Conservation (phyloP, 2,888 invertebrate species). For the Drosophila eohydei region DNA sequence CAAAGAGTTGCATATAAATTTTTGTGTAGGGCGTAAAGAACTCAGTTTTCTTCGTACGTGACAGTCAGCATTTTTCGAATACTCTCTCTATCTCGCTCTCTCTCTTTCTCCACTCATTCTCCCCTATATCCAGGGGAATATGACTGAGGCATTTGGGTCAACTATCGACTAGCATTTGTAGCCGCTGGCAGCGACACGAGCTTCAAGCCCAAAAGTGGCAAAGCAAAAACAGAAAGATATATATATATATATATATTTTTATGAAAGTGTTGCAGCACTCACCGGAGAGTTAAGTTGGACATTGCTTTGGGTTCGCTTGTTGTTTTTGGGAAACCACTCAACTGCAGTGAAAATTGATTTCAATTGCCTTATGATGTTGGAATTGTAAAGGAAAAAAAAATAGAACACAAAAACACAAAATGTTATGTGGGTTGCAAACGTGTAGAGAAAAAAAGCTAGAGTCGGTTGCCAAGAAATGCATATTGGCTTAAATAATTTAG, state of each 20-base stretch:
- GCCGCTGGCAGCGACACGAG: constrained; percentile 56
- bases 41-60: constrained; percentile 42
- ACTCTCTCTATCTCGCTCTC: not conserved
- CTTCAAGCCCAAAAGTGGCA: constrained; percentile 5
- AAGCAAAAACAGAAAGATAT: constrained; percentile 9
- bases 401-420: not conserved
- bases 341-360: constrained; percentile 73
- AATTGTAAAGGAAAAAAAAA: constrained; percentile 28
- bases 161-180: constrained; percentile 72
- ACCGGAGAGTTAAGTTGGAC: constrained; percentile 45
- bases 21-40: constrained; percentile 35
- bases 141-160: constrained; percentile 65
- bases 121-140: not conserved
- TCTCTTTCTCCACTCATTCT: not conserved
- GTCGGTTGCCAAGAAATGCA: not conserved
- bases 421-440: constrained; percentile 3
- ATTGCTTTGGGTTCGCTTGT: constrained; percentile 25
- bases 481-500: constrained; percentile 50
- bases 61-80: constrained; percentile 45
- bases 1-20: constrained; percentile 36
- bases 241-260: constrained; percentile 3
- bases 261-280: constrained; percentile 58
- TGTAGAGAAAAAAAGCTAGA: not conserved
- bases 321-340: constrained; percentile 44
- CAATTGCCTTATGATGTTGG: constrained; percentile 65